Evolutionary conservation across 2,113 vertebrate species (phyloP), one percentile per base, ranked within the genome.

Genomic region (Tamias sibiricus): DNA sequence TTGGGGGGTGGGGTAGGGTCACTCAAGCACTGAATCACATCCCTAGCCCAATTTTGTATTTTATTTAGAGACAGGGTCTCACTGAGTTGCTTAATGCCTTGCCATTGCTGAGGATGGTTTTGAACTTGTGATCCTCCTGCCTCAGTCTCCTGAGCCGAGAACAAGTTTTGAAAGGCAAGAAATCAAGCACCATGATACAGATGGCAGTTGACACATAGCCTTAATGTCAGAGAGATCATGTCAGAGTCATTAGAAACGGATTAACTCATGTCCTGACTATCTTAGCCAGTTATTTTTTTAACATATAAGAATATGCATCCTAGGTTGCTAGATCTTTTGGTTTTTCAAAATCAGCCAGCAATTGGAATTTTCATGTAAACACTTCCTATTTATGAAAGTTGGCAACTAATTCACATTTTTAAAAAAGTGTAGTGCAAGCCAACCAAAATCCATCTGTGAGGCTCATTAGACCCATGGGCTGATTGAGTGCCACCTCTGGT

Each of bases 291-390:
- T 49, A 8, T 66, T 40, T 42, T 68, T 77, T 20, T 71, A 35
- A 22, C 49, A 62, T 52, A 16, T 26, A 17, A 57, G 28, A 80
- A 66, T 91, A 76, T 42, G 24, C 37, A 8, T 37, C 30, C 12
- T 85, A n/a, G 42, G 49, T 95, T 87, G 44, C 64, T 35, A 94
- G 49, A 72, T 90, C n/a, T 91, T 96, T 75, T 28, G 62, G 77
- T 37, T 88, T 83, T 87, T 66, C 76, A 49, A 92, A 91, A 90
- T 89, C 89, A 95, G 71, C 57, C 75, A 80, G 52, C 87, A 75
- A 90, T 93, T 77, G 62, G 35, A 57, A 77, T 95, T 97, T 95
- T 35, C 30, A 66, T 75, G 66, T 87, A 94, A 93, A 77, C 32
- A 76, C 37, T 90, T 72, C 68, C 68, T 91, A 9, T 84, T 94